Conservation (phyloP, 2,113 vertebrate genomes). For the Catagonus wagneri region DNA sequence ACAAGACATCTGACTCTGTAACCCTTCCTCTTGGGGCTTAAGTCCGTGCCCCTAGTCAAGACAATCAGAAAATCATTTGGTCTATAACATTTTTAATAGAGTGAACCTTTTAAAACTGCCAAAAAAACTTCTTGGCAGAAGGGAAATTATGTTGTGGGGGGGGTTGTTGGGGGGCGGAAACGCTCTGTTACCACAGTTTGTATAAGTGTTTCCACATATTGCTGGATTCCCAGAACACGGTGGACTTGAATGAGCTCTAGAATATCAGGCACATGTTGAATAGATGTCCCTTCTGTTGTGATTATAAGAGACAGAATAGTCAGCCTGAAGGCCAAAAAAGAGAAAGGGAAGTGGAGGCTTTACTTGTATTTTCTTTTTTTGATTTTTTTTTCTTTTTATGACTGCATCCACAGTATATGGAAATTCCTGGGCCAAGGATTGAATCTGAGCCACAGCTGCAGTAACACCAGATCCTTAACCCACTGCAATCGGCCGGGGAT, state of each 20-base stretch:
- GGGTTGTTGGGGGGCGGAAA: not conserved
- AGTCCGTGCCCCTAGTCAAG: slow-evolving; percentile 82
- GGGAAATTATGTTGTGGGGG: slow-evolving; percentile 82
- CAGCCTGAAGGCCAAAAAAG: slow-evolving; percentile 83
- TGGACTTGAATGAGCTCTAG: slow-evolving; percentile 85
- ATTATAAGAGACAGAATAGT: slow-evolving; percentile 71
- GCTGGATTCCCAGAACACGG: slow-evolving; percentile 86
- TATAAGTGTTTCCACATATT: slow-evolving; percentile 88
- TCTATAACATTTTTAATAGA: slow-evolving; percentile 88
- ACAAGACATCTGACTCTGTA: slow-evolving; percentile 72
- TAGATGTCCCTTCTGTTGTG: slow-evolving; percentile 85
- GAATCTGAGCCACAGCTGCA: too few relatives aligned
- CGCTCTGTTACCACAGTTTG: slow-evolving; percentile 84
- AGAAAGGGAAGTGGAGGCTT: slow-evolving; percentile 61
- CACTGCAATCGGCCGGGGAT: too few relatives aligned
- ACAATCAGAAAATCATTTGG: slow-evolving; percentile 85
- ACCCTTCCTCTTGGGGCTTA: slow-evolving; percentile 79
- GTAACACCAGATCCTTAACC: too few relatives aligned
- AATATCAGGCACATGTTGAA: slow-evolving; percentile 86
- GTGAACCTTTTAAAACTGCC: slow-evolving; percentile 88
- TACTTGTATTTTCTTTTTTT: not conserved
- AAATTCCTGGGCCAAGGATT: too few relatives aligned
- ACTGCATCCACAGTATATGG: too few relatives aligned
- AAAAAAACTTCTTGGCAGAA: slow-evolving; percentile 88
- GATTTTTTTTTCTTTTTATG: slow-evolving; percentile 43